Evolutionary conservation across 2,888 invertebrate genomes (phyloP).

Genomic region (Pristionchus japonicus): DNA sequence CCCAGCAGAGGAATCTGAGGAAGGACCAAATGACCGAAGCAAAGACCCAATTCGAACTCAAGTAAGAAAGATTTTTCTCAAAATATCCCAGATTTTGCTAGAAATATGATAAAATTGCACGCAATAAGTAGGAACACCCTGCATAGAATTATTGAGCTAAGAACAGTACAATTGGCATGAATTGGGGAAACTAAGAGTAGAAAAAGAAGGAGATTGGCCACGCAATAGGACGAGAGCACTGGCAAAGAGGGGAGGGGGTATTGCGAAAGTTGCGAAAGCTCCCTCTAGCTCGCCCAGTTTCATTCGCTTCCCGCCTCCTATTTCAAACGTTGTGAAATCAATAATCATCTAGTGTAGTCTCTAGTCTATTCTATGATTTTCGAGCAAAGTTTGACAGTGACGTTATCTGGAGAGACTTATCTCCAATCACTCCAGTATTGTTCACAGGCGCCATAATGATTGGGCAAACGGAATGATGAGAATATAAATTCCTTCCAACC

Average conservation of each 20-base stretch:
- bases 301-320: background rate
- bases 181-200: background rate
- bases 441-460: background rate
- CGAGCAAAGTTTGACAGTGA: background rate
- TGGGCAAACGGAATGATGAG: background rate
- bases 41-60: background rate
- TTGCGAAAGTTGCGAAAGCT: slow-evolving; percentile 5
- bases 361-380: background rate
- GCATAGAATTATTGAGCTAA: no score
- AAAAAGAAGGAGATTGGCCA: background rate
- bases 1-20: background rate
- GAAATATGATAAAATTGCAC: no score
- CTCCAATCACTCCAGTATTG: no score
- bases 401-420: background rate
- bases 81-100: background rate
- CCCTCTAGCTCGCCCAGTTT: background rate
- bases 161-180: no score
- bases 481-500: background rate
- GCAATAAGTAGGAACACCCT: no score
- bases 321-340: slow-evolving; percentile 24
- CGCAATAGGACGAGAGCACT: slow-evolving; percentile 3
- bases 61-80: background rate
- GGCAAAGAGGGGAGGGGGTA: no score
- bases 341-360: slow-evolving; percentile 9
- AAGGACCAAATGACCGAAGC: slow-evolving; percentile 37